Conservation (phyloP, 2,888 invertebrate species). For the Chromoteleia sp. region DNA sequence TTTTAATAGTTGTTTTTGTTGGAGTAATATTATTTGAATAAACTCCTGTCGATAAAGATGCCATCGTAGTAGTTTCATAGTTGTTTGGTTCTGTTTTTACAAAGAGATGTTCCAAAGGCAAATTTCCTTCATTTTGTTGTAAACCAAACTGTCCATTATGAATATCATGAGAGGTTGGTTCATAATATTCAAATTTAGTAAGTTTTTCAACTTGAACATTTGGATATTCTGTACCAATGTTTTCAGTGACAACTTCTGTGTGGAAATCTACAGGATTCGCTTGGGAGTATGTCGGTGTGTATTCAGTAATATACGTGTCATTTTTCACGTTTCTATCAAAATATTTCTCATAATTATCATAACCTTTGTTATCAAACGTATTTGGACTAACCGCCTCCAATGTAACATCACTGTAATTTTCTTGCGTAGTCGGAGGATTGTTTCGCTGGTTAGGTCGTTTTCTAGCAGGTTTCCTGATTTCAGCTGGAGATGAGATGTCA, state of each 20-base stretch:
- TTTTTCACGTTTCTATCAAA: constrained; percentile 32
- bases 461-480: constrained; percentile 71
- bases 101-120: constrained; percentile 78
- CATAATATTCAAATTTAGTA: constrained; percentile 71
- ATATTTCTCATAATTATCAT: constrained; percentile 43
- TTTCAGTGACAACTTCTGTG: constrained; percentile 51
- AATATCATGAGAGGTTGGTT: constrained; percentile 65
- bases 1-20: constrained; percentile 56
- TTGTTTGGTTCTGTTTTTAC: constrained; percentile 75
- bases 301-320: constrained; percentile 45
- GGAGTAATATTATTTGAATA: constrained; percentile 47
- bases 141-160: constrained; percentile 50
- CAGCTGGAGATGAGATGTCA: constrained; percentile 70
- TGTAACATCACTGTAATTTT: constrained; percentile 32
- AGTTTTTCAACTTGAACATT: constrained; percentile 46
- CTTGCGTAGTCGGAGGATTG: constrained; percentile 65
- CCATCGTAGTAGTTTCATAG: constrained; percentile 62
- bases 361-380: constrained; percentile 20
- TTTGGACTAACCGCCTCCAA: constrained; percentile 26
- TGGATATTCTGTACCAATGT: constrained; percentile 42
- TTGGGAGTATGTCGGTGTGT: constrained; percentile 49
- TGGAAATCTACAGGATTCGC: constrained; percentile 45
- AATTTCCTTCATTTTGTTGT: constrained; percentile 64
- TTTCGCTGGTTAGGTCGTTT: constrained; percentile 75
- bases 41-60: constrained; percentile 54